Percentiles rank a stretch among this genome's conserved stretches.
These are phyloP conservation scores for Cryptoleucopteryx plumbea DNA, from an alignment of 2,113 vertebrate genomes.

Conservation along the genomic window DNA sequence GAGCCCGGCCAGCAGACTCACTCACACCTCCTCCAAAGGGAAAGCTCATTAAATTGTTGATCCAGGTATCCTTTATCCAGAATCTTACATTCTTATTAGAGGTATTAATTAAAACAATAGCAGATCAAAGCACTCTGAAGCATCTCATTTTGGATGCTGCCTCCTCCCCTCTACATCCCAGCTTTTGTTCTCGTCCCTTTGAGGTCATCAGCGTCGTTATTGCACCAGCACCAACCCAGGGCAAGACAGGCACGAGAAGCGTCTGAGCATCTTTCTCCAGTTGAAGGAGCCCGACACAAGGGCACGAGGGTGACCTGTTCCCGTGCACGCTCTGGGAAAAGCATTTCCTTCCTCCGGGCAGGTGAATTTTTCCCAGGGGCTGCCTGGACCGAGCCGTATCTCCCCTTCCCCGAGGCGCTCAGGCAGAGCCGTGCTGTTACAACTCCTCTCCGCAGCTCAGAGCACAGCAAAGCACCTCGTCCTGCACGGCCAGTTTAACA, in stretches of 20 bases:
- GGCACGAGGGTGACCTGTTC: neutral
- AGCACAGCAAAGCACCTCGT: fast-evolving
- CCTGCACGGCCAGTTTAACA: neutral
- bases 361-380: neutral
- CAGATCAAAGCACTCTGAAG: slow-evolving; percentile 3
- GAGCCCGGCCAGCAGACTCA: neutral
- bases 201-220: neutral
- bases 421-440: fast-evolving
- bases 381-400: fast-evolving
- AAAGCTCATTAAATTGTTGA: slow-evolving; percentile 27
- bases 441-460: neutral
- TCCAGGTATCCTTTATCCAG: slow-evolving; percentile 8
- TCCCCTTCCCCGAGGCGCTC: fast-evolving
- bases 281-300: fast-evolving
- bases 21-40: neutral
- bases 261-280: fast-evolving
- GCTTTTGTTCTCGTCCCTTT: neutral
- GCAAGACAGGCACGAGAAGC: neutral
- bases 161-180: neutral
- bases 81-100: neutral
- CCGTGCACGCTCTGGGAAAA: fast-evolving
- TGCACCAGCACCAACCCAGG: neutral
- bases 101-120: slow-evolving; percentile 43
- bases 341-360: neutral
- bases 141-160: neutral